Conservation (phyloP, 2,797 vertebrate species). For the Hypotaenidia okinawae region DNA sequence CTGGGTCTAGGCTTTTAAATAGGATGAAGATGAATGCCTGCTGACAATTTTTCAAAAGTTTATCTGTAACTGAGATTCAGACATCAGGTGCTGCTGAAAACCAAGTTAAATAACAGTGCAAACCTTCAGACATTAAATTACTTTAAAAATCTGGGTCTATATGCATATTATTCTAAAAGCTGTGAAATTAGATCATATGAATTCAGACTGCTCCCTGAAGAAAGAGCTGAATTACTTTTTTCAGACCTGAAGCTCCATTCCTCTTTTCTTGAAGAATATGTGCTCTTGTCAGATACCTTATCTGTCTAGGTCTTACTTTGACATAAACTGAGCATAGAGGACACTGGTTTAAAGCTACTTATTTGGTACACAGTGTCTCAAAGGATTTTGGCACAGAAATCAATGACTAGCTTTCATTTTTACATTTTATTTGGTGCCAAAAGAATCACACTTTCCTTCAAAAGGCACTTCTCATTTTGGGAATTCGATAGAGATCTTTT, state of each 20-base stretch:
- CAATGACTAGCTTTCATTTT: background rate
- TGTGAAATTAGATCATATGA: background rate
- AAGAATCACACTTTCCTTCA: background rate
- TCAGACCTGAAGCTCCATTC: background rate
- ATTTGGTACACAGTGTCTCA: background rate
- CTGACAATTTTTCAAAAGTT: background rate
- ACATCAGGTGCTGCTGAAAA: background rate
- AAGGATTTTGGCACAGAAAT: background rate
- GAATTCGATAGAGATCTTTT: background rate
- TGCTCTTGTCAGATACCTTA: background rate
- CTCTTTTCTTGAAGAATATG: background rate
- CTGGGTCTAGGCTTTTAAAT: background rate
- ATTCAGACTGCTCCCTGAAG: accelerated
- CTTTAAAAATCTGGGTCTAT: background rate
- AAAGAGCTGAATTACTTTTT: background rate
- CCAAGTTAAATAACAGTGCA: background rate
- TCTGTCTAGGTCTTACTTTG: background rate
- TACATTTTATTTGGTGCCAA: background rate
- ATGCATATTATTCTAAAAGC: background rate
- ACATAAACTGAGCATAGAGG: background rate
- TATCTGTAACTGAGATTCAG: background rate
- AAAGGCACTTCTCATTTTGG: background rate
- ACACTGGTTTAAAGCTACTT: background rate
- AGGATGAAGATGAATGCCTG: background rate
- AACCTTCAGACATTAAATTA: background rate